Evolutionary conservation across 2,888 invertebrate genomes (phyloP).

Genomic region (Trachelus stipa): DNA sequence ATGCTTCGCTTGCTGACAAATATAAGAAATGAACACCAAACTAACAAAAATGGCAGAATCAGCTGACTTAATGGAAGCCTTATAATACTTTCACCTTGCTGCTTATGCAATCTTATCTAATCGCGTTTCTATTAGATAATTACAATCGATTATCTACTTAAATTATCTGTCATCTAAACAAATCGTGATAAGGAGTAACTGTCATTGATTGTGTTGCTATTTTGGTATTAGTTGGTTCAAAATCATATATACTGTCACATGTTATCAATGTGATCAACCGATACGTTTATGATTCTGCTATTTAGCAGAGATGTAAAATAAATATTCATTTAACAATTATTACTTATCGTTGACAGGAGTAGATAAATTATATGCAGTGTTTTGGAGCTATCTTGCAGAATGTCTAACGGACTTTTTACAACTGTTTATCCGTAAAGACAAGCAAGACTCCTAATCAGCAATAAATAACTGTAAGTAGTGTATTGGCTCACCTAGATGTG

Average conservation of each 20-base stretch:
- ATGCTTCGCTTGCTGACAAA: neutral
- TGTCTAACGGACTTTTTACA: constrained; percentile 6
- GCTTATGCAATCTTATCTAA: constrained; percentile 15
- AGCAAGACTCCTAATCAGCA: neutral
- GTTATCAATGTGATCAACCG: neutral
- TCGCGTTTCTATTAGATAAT: constrained; percentile 3
- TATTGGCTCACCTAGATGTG: constrained; percentile 51
- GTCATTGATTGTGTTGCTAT: neutral
- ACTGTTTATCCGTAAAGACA: constrained; percentile 3
- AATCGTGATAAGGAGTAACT: neutral
- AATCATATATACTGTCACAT: too few species aligned
- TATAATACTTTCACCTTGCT: constrained; percentile 18
- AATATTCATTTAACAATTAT: neutral
- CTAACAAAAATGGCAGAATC: constrained; percentile 7
- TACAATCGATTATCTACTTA: neutral
- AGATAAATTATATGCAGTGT: neutral
- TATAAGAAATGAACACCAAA: neutral
- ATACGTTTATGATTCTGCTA: neutral
- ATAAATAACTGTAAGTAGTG: constrained; percentile 7
- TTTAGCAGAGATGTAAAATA: neutral
- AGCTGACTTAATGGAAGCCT: constrained; percentile 18
- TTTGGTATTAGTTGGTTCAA: neutral
- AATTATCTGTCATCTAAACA: neutral
- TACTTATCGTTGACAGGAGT: neutral
- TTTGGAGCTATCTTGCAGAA: neutral